Evolutionary conservation across 2,888 invertebrate genomes (phyloP), one percentile per base, ranked within the genome.

Genomic region (Synergus laeviventris): DNA sequence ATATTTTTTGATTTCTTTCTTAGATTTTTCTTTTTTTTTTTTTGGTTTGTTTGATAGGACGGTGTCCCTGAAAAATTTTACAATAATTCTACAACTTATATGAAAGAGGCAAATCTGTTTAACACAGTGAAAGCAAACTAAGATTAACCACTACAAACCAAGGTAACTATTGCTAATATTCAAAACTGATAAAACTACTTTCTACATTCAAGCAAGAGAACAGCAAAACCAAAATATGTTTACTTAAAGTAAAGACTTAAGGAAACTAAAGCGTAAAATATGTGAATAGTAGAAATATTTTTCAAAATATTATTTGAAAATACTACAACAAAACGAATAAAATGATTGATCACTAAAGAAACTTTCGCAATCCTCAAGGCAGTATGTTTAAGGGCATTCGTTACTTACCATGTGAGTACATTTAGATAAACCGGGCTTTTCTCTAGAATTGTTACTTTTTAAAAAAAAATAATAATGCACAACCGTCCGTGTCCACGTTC

Each of bases 61-160:
- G 9, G 31, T 49, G 49, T 49, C 70, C 70, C 70, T 70, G 49
- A 49, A 49, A 66, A 70, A 36, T 70, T 49, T 70, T 70, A 54
- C n/a, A 49, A 31, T 70, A 49, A 59, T 59, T 59, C 49, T 45
- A 70, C 18, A 70, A 36, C 49, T 70, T 12, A 70, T 38, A 18
- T 24, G 18, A 31, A 70, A 70, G 66, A 45, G 66, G 45, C 9
- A 70, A 49, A 70, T 70, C 70, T n/a, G 36, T 70, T 36, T 70
- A 70, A 49, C 11, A 49, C 18, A 70, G 31, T 31, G 31, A 36
- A 70, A 70, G 70, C 70, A 18, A 45, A 70, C 49, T 38, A 38
- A 12, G 18, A 49, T 49, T 24, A 70, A 70, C 45, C 49, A 70
- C 31, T 49, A 70, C n/a, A 36, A 70, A 70, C n/a, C 24, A 49